Evolutionary conservation across 2,888 invertebrate species (phyloP).

Genomic region (Caenorhabditis wallacei): DNA sequence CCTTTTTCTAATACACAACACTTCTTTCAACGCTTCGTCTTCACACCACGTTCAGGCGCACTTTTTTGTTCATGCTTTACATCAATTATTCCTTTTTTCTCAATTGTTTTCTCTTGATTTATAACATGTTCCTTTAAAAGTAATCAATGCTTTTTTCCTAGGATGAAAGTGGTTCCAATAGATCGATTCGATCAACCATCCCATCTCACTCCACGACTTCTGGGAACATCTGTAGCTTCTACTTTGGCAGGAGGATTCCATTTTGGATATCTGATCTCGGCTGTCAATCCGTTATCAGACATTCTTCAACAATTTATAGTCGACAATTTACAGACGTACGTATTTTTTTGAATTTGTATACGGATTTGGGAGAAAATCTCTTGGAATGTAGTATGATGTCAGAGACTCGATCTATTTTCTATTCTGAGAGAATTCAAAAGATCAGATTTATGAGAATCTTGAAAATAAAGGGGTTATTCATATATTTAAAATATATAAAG

Average conservation of each 20-base stretch:
- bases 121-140: neutral
- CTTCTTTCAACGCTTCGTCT: constrained; percentile 13
- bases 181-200: constrained; percentile 6
- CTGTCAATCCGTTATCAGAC: constrained; percentile 78
- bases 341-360: constrained; percentile 1
- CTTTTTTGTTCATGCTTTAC: constrained; percentile 25
- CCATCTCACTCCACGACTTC: constrained; percentile 44
- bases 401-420: too few relatives aligned
- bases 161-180: constrained; percentile 23
- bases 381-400: neutral
- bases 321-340: constrained; percentile 57
- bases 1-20: constrained; percentile 13
- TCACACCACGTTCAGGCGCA: constrained; percentile 20
- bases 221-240: constrained; percentile 70
- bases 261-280: constrained; percentile 79
- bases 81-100: constrained; percentile 8
- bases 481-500: too few relatives aligned
- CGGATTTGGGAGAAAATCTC: neutral
- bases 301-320: constrained; percentile 75
- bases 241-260: constrained; percentile 77
- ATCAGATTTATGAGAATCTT: too few relatives aligned
- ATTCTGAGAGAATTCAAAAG: too few relatives aligned
- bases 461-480: too few relatives aligned
- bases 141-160: neutral
- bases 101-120: constrained; percentile 24